Evolutionary conservation across 2,113 vertebrate genomes (phyloP).

Genomic region (Sclerurus mexicanus): DNA sequence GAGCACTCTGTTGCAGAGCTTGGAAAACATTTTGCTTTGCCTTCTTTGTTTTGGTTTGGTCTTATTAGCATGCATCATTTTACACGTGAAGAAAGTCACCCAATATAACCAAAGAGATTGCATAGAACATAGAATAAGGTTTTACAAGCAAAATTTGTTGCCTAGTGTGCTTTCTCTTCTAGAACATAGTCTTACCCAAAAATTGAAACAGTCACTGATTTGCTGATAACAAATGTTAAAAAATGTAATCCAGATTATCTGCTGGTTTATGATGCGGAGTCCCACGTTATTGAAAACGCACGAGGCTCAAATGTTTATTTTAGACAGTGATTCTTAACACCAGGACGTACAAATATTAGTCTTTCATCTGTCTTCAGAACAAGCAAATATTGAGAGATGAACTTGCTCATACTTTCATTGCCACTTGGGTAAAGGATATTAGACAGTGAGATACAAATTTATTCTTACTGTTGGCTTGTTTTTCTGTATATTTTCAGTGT

Average conservation of each 20-base stretch:
- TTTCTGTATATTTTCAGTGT: constrained; percentile 47
- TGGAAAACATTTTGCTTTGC: constrained; percentile 41
- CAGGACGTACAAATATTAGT: constrained; percentile 15
- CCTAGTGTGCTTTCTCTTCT: neutral
- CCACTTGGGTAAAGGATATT: neutral
- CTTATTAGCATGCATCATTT: constrained; percentile 34
- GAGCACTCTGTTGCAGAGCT: constrained; percentile 23
- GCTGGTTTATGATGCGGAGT: neutral
- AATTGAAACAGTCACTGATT: neutral
- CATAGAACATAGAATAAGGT: neutral
- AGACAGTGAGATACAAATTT: neutral
- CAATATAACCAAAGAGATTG: neutral
- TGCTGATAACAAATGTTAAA: neutral
- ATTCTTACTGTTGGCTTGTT: constrained; percentile 4
- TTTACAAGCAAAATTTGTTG: neutral
- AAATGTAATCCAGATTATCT: neutral
- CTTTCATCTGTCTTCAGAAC: constrained; percentile 8
- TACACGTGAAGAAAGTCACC: neutral
- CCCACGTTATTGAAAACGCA: fast-evolving
- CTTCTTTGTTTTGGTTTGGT: constrained; percentile 35
- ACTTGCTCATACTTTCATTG: constrained; percentile 2
- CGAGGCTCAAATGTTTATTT: neutral
- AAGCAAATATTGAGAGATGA: neutral
- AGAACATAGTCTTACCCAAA: neutral
- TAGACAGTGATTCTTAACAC: neutral